phyloP scores from a whole-genome alignment of 2,113 vertebrate species.

The Rhinoderma darwinii region DNA sequence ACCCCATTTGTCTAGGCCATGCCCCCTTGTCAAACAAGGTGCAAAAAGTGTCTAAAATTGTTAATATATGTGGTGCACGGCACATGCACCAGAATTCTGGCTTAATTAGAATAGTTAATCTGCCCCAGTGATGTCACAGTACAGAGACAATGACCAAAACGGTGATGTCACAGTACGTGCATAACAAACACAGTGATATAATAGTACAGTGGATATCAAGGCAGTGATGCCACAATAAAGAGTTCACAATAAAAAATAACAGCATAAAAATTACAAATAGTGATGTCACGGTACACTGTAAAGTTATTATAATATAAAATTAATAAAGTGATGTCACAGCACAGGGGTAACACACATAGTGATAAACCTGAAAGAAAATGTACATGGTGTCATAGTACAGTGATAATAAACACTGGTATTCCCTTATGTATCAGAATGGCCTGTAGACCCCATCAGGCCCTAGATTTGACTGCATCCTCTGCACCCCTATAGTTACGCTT shows the following conservation, averaged over 20 bases:
- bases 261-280: too few species aligned
- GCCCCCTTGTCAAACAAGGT: too few species aligned
- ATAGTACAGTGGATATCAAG: background rate
- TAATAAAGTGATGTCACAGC: background rate
- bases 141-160: background rate
- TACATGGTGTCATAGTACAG: background rate
- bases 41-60: too few species aligned
- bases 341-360: background rate
- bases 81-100: too few species aligned
- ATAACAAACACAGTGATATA: background rate
- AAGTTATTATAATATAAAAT: too few species aligned
- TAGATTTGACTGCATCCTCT: background rate
- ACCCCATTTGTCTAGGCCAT: too few species aligned
- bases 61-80: too few species aligned
- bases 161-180: background rate
- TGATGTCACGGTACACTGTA: background rate
- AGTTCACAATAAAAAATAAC: background rate
- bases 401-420: background rate
- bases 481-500: background rate
- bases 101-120: too few species aligned
- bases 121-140: background rate
- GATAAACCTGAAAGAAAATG: too few species aligned
- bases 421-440: background rate
- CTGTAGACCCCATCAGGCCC: too few species aligned
- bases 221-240: background rate